Evolutionary conservation across 2,797 vertebrate genomes (phyloP), one percentile per base, ranked within the genome.

Genomic region (Delichon dasypus): DNA sequence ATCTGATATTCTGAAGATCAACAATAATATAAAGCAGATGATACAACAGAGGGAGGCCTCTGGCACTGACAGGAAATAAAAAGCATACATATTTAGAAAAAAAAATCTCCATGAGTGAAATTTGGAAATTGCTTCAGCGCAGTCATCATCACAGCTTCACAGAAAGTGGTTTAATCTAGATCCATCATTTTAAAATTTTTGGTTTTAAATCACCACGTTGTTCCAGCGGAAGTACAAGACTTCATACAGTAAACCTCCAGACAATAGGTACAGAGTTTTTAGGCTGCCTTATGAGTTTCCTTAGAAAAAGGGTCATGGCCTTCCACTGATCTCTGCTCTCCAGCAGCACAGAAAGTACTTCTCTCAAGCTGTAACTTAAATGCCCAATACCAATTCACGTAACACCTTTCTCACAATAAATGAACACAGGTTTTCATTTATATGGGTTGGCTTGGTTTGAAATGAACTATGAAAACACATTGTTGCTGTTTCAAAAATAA

Each of bases 401-500:
- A 85, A 70, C 57, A 86, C 48, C n/a, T 61, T 67, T 29, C 65
- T 71, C 67, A 34, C 44, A 71, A 71, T n/a, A 90, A 79, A 81
- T 13, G 9, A 82, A 68, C 50, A 67, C 2, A 21, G 48, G n/a
- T 65, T 90, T 77, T 40, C 61, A 72, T 5, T 50, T 36, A 22
- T 3, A 54, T 27, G 36, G 45, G n/a, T 81, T 93, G 66, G 32
- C 55, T 91, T 74, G 54, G 64, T 66, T 94, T 92, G 88, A 89
- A 95, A 88, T 8, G 14, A 92, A 77, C 61, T 60, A 93, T 11
- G n/a, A 90, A 93, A 93, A 34, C 53, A 85, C 88, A 88, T 40
- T 70, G 48, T 66, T 47, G 45, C 75, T 61, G 45, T 57, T 93
- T 84, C 70, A 93, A 94, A 94, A 93, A 94, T 76, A 95, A 62